phyloP scores from a whole-genome alignment of 2,113 vertebrate genomes.

The Nestor notabilis region DNA sequence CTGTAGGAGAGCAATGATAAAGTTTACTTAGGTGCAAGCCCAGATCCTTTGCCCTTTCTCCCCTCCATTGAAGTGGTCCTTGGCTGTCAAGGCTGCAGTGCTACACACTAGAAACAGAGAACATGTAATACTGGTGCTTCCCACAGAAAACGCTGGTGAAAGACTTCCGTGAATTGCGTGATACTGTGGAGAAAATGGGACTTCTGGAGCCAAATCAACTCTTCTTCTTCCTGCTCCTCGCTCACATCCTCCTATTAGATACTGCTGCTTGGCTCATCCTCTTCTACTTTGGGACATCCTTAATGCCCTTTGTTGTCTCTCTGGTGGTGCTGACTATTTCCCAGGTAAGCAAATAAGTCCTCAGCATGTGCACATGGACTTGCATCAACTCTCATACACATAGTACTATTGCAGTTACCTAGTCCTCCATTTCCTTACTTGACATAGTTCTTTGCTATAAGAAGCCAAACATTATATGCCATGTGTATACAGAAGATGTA shows the following conservation, averaged over 20 bases:
- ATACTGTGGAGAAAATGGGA: conserved; percentile 69
- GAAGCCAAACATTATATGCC: not conserved
- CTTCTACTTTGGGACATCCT: conserved; percentile 73
- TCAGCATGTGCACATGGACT: fast-evolving
- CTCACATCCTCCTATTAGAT: conserved; percentile 81
- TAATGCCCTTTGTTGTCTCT: conserved; percentile 63
- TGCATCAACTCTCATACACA: not conserved
- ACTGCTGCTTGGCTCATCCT: conserved; percentile 74
- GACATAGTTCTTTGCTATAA: not conserved
- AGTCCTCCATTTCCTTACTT: not conserved
- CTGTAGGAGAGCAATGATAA: not conserved
- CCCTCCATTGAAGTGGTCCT: not conserved
- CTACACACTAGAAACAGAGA: not conserved
- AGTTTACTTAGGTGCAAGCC: not conserved
- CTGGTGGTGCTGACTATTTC: conserved; percentile 68
- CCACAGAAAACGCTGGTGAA: conserved; percentile 68
- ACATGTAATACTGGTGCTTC: not conserved
- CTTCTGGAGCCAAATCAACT: conserved; percentile 69
- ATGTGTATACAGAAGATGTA: not conserved
- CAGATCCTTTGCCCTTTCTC: not conserved
- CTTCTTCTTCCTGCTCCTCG: conserved; percentile 76
- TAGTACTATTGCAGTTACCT: not conserved
- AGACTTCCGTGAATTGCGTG: conserved; percentile 74
- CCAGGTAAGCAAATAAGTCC: conserved; percentile 63
- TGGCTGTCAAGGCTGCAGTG: not conserved